Evolutionary conservation across 2,888 invertebrate species (phyloP).

Genomic region (Drosophila neonasuta): DNA sequence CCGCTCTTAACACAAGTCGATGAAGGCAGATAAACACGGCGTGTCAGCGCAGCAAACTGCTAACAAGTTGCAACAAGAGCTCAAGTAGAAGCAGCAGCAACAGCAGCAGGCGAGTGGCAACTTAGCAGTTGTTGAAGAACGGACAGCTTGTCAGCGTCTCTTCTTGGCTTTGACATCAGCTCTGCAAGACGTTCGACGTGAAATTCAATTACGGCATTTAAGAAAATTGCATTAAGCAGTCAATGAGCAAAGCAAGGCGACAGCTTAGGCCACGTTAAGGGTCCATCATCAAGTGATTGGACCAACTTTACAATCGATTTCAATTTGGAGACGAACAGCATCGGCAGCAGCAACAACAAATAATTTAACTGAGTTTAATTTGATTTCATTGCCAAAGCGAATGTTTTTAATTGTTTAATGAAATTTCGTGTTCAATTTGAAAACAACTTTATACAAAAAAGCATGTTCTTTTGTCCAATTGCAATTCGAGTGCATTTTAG

Average conservation of each 20-base stretch:
- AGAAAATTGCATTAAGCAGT: slow-evolving; percentile 59
- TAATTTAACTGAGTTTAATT: slow-evolving; percentile 3
- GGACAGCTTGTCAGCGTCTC: slow-evolving; percentile 26
- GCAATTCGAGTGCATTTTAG: slow-evolving; percentile 44
- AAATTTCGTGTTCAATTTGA: slow-evolving; percentile 37
- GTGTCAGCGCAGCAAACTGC: slow-evolving; percentile 30
- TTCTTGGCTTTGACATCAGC: slow-evolving; percentile 24
- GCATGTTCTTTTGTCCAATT: slow-evolving; percentile 12
- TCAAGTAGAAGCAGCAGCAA: slow-evolving; percentile 19
- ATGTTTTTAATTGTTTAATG: slow-evolving; percentile 21
- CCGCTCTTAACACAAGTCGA: slow-evolving; percentile 28
- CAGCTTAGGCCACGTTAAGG: slow-evolving; percentile 23
- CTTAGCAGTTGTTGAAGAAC: slow-evolving; percentile 14
- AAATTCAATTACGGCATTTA: slow-evolving; percentile 64
- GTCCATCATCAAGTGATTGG: slow-evolving; percentile 23
- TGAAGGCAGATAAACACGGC: slow-evolving; percentile 17
- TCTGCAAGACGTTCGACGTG: slow-evolving; percentile 14
- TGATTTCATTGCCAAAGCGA: slow-evolving; percentile 3
- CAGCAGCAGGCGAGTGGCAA: slow-evolving; percentile 35
- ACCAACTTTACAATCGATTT: slow-evolving; percentile 21
- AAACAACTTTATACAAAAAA: slow-evolving; percentile 21
- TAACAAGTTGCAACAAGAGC: slow-evolving; percentile 39
- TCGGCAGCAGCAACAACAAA: not conserved
- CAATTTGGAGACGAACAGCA: not conserved
- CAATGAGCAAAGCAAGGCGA: slow-evolving; percentile 8